Evolutionary conservation across 1,140 invertebrate species (phyloP).

Genomic region (Platorchestia sp.): DNA sequence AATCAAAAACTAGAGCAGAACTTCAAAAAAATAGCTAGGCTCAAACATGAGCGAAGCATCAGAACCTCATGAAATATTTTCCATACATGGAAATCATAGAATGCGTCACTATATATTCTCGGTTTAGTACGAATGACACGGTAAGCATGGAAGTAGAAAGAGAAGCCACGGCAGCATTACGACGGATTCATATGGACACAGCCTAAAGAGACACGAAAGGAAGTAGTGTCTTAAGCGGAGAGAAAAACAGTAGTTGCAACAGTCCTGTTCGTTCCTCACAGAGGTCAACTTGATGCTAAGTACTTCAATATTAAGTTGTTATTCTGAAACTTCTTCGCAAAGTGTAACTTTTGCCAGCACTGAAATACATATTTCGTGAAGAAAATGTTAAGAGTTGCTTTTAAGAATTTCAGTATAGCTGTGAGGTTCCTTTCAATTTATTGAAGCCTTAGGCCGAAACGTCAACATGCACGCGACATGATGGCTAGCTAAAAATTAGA

Average conservation of each 20-base stretch:
- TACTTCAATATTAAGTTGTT: not conserved
- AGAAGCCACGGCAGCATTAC: not conserved
- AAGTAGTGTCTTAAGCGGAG: not conserved
- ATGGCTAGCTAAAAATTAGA: not conserved
- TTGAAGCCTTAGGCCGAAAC: no score
- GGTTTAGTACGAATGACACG: not conserved
- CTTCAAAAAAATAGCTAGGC: not conserved
- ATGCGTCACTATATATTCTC: not conserved
- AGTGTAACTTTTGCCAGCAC: not conserved
- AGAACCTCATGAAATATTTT: not conserved
- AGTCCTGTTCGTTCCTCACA: not conserved
- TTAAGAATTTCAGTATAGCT: not conserved
- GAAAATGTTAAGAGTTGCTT: not conserved
- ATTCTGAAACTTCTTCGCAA: not conserved
- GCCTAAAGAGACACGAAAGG: not conserved
- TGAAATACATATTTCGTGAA: not conserved
- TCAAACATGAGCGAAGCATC: not conserved
- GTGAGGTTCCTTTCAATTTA: no score
- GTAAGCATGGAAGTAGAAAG: not conserved
- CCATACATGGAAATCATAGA: not conserved
- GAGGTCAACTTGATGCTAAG: not conserved
- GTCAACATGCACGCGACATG: not conserved
- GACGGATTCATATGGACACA: slow-evolving; percentile 36
- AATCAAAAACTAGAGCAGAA: not conserved
- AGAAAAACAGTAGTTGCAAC: not conserved